Conservation (phyloP, 2,113 vertebrate genomes). For the Gavia stellata region DNA sequence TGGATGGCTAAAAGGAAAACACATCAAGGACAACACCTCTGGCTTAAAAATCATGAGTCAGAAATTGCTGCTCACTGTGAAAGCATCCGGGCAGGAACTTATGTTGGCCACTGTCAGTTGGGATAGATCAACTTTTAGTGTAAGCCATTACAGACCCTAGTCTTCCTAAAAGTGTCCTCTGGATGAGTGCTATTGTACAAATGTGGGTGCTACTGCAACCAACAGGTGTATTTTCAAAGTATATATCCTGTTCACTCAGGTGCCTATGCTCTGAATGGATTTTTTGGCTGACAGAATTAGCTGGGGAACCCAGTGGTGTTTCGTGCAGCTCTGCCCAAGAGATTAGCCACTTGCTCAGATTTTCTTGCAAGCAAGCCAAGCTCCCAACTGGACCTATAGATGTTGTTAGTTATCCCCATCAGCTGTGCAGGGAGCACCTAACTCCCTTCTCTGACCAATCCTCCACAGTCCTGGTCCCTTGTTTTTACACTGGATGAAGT, state of each 20-base stretch:
- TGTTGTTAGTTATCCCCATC: background rate
- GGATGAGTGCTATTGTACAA: background rate
- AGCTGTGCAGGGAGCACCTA: background rate
- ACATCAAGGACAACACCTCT: background rate
- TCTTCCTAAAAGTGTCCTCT: background rate
- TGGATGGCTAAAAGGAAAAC: background rate
- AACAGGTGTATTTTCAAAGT: background rate
- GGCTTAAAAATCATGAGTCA: background rate
- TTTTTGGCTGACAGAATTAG: background rate
- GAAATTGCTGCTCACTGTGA: background rate
- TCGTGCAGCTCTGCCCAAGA: background rate
- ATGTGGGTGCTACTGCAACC: background rate
- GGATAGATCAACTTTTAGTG: background rate
- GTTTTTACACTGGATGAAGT: background rate
- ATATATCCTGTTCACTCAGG: background rate
- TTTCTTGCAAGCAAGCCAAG: background rate
- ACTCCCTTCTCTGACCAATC: background rate
- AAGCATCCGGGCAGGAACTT: background rate
- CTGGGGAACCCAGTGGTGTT: background rate
- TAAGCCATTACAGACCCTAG: background rate
- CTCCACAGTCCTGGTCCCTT: background rate
- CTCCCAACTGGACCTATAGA: background rate
- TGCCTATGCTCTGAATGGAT: background rate
- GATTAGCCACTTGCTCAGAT: background rate
- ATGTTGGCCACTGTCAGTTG: fast-evolving